Conservation (phyloP, 1,140 invertebrate genomes). For the Phymastichus coffea region DNA sequence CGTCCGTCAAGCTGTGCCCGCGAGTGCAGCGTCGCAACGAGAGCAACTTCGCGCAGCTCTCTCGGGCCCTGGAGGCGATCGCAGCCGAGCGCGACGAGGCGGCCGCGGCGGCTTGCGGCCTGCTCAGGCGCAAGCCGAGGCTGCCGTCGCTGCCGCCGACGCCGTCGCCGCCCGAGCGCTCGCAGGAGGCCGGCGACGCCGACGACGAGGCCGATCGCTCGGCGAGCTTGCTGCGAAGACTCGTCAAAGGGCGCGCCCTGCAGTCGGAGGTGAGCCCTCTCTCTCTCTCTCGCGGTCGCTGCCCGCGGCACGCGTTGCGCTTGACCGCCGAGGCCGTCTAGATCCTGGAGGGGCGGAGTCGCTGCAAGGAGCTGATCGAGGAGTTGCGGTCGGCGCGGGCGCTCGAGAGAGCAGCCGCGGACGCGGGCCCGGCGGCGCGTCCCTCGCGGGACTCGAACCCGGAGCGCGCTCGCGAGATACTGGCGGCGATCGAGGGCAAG, state of each 20-base stretch:
- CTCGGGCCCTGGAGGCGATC: neutral
- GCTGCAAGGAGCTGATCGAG: constrained; percentile 66
- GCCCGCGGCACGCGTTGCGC: neutral
- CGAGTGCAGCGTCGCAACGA: neutral
- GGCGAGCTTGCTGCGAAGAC: constrained; percentile 63
- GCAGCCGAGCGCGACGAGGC: neutral
- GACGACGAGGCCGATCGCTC: constrained; percentile 55
- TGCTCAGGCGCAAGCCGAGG: constrained; percentile 43
- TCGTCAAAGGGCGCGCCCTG: constrained; percentile 67
- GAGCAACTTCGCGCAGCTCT: neutral
- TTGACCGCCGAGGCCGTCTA: neutral
- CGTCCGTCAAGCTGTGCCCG: neutral
- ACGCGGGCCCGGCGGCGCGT: neutral
- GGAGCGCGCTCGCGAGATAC: too few species aligned
- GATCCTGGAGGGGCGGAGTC: too few species aligned
- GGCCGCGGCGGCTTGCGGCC: neutral
- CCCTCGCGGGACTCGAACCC: neutral
- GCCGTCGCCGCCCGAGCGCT: constrained; percentile 55
- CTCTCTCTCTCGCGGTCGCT: too few species aligned
- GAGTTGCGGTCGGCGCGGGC: constrained; percentile 61
- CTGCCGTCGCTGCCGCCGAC: constrained; percentile 55
- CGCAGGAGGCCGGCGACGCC: constrained; percentile 47
- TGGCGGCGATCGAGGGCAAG: constrained; percentile 65
- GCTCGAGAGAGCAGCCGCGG: neutral
- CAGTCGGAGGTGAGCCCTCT: constrained; percentile 66